Percentiles rank a stretch among this genome's conserved stretches.
Evolutionary conservation across 2,888 invertebrate species (phyloP).

Genomic region (Mythimna pallens): DNA sequence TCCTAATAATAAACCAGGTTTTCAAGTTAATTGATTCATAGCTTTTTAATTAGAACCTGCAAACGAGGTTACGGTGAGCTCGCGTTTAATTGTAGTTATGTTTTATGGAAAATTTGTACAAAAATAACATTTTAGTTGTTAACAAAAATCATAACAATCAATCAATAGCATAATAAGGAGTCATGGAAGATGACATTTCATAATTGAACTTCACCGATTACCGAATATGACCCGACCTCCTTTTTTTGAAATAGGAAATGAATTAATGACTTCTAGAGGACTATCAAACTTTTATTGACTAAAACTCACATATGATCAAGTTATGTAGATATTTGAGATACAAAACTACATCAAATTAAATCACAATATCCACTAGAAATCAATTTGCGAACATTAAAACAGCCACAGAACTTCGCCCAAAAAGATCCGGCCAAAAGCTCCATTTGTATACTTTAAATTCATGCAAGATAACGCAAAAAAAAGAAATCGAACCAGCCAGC

Average conservation of each 20-base stretch:
- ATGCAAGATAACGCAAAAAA: slow-evolving; percentile 22
- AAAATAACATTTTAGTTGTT: slow-evolving; percentile 4
- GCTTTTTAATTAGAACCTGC: slow-evolving; percentile 54
- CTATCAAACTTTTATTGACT: too few species aligned
- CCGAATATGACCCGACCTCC: too few species aligned
- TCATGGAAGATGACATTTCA: background rate
- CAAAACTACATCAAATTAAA: too few species aligned
- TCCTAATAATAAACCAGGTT: slow-evolving; percentile 46
- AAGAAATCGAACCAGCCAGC: slow-evolving; percentile 41
- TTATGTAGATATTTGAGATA: too few species aligned
- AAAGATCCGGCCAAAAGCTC: background rate
- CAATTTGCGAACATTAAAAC: too few species aligned
- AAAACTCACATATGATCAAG: too few species aligned
- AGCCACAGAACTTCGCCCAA: too few species aligned
- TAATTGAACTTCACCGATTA: background rate
- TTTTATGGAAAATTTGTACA: slow-evolving; percentile 1
- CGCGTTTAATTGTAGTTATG: slow-evolving; percentile 23
- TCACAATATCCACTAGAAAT: too few species aligned
- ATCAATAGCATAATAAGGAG: background rate
- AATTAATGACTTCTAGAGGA: too few species aligned
- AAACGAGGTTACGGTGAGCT: slow-evolving; percentile 19
- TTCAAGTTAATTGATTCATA: slow-evolving; percentile 58
- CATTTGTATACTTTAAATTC: background rate
- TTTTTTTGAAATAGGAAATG: too few species aligned
- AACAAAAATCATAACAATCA: background rate